Conservation (phyloP, 1,140 invertebrate species). For the Drosophila tani region DNA sequence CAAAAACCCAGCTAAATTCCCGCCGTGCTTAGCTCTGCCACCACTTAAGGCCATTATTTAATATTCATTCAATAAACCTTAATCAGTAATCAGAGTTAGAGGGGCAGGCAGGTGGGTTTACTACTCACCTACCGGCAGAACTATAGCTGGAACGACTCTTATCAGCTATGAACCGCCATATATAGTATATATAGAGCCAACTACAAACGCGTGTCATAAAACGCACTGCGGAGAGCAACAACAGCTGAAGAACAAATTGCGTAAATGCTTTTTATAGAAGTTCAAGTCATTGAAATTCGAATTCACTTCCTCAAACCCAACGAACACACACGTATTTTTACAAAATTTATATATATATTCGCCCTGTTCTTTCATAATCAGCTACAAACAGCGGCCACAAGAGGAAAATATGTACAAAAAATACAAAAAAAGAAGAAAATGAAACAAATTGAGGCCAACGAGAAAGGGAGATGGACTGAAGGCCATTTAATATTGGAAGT, state of each 20-base stretch:
- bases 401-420: conserved; percentile 7
- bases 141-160: conserved; percentile 24
- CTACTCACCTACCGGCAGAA: conserved; percentile 2
- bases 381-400: conserved; percentile 12
- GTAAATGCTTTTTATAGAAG: conserved; percentile 80
- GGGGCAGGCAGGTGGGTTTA: not conserved
- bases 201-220: conserved; percentile 43
- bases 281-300: conserved; percentile 75
- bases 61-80: conserved; percentile 53
- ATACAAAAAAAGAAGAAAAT: conserved; percentile 1
- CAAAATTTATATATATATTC: conserved; percentile 1
- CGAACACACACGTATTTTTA: conserved; percentile 9
- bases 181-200: conserved; percentile 43
- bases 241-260: conserved; percentile 65
- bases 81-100: conserved; percentile 33
- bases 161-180: conserved; percentile 41
- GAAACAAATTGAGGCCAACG: conserved; percentile 36
- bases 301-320: conserved; percentile 67
- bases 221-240: conserved; percentile 33
- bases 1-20: not conserved
- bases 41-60: conserved; percentile 41
- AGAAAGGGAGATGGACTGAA: not conserved
- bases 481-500: conserved; percentile 1
- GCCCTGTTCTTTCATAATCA: conserved; percentile 53
- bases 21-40: not conserved